A percentile compares a stretch with the other conserved stretches of the same genome.
Evolutionary conservation across 2,888 invertebrate species (phyloP).

Genomic region (Proisotoma minuta): DNA sequence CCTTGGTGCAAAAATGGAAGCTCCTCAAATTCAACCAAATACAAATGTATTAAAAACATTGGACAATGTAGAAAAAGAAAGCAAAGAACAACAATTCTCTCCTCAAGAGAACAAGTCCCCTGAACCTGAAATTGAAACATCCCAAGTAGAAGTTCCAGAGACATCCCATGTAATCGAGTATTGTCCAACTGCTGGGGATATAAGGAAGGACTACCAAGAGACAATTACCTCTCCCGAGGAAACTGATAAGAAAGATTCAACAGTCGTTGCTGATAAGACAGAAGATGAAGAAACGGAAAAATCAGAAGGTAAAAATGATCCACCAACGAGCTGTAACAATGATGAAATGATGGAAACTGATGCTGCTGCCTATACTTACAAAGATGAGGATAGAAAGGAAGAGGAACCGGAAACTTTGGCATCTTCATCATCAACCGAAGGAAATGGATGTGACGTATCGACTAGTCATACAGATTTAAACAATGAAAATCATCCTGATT

Average conservation of each 20-base stretch:
- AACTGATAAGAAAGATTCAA: constrained; percentile 13
- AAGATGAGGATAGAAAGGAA: constrained; percentile 9
- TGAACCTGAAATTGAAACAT: too few relatives aligned
- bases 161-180: too few relatives aligned
- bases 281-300: constrained; percentile 6
- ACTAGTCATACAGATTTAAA: constrained; percentile 2
- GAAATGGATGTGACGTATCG: constrained; percentile 42
- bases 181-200: too few relatives aligned
- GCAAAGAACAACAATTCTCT: too few relatives aligned
- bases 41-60: too few relatives aligned
- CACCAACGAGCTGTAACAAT: background rate
- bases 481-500: constrained; percentile 15
- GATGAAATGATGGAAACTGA: background rate
- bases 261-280: constrained; percentile 6
- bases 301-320: background rate
- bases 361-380: too few relatives aligned
- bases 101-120: too few relatives aligned
- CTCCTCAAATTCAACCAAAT: constrained; percentile 14
- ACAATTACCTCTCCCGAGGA: background rate
- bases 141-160: too few relatives aligned
- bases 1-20: too few relatives aligned
- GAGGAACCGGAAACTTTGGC: constrained; percentile 45
- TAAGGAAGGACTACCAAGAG: constrained; percentile 15
- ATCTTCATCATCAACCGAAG: constrained; percentile 28
- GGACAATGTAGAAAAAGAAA: too few relatives aligned